These are phyloP conservation scores for Heliopora coerulea DNA, from an alignment of 92 coral and sea anemone species.

Conservation along the genomic window DNA sequence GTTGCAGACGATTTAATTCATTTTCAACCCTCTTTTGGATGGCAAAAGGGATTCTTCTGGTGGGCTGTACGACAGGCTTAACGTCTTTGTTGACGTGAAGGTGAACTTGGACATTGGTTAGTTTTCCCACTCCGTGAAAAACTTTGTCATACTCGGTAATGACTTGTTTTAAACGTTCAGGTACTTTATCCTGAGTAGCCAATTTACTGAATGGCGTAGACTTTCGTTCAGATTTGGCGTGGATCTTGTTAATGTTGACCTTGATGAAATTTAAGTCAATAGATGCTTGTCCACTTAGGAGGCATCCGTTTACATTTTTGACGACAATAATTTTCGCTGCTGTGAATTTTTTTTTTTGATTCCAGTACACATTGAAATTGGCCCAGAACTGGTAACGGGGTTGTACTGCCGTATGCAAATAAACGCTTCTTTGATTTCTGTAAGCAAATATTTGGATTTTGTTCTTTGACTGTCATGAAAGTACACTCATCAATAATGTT, in stretches of 20 bases:
- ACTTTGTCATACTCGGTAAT: too few relatives aligned
- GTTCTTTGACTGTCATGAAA: slow-evolving; percentile 10
- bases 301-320: slow-evolving; percentile 35
- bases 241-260: neutral
- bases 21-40: slow-evolving; percentile 48
- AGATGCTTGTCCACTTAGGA: slow-evolving; percentile 35
- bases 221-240: slow-evolving; percentile 19
- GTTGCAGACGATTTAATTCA: slow-evolving; percentile 46
- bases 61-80: slow-evolving; percentile 52
- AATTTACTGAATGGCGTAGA: too few relatives aligned
- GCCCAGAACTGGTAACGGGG: slow-evolving; percentile 14
- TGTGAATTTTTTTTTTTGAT: neutral
- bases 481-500: slow-evolving; percentile 38
- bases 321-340: slow-evolving; percentile 28
- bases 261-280: slow-evolving; percentile 35
- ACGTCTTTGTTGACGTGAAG: slow-evolving; percentile 57
- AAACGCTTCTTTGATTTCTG: neutral
- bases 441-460: neutral
- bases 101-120: neutral
- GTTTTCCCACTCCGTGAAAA: neutral
- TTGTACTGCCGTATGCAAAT: slow-evolving; percentile 14
- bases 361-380: slow-evolving; percentile 14
- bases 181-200: too few relatives aligned
- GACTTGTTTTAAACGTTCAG: neutral
- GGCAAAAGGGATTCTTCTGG: slow-evolving; percentile 53